Evolutionary conservation across 2,888 invertebrate genomes (phyloP), one percentile per base, ranked within the genome.

Genomic region (Ceramica pisi): DNA sequence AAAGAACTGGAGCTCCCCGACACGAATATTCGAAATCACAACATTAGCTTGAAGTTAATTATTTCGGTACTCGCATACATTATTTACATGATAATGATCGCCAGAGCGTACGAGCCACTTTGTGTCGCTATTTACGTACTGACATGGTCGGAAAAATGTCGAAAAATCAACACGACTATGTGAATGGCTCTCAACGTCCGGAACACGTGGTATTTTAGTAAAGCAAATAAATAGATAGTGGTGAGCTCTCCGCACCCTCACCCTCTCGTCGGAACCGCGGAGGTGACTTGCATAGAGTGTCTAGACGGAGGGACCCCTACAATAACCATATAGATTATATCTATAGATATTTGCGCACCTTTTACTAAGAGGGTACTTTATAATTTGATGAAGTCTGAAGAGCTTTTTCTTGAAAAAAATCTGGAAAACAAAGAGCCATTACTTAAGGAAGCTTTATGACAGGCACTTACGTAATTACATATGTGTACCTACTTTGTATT

Each of bases 211-310:
- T 91, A 90, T 92, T 91, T 93, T 90, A 92, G 91, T 88, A 92
- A 91, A 94, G 93, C 91, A 95, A 95, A 95, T 94, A 94, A 94
- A 94, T 93, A 92, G 92, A 94, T 92, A 94, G 93, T 92, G 90
- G 89, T 89, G 91, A 91, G 90, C 90, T 90, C 88, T 88, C 89
- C 83, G 90, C 94, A 92, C 95, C 95, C 95, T 95, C 95, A 90
- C 94, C 94, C 95, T 94, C 88, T 86, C 85, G 78, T 72, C 82
- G 81, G 89, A 91, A 90, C 91, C 92, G 93, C 81, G 82, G 90
- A 91, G 91, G 92, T 92, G 94, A 94, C 94, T 94, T 92, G 94
- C 93, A 92, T 90, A 90, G 92, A 93, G 92, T 90, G 95, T 96
- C 95, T 96, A 96, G 95, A 95, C 95, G 93, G 91, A 93, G 94